These are phyloP conservation scores for Chrysaora quinquecirrha DNA, from an alignment of 30 jellyfish, hydroid and myxozoan species.

Conservation along the genomic window DNA sequence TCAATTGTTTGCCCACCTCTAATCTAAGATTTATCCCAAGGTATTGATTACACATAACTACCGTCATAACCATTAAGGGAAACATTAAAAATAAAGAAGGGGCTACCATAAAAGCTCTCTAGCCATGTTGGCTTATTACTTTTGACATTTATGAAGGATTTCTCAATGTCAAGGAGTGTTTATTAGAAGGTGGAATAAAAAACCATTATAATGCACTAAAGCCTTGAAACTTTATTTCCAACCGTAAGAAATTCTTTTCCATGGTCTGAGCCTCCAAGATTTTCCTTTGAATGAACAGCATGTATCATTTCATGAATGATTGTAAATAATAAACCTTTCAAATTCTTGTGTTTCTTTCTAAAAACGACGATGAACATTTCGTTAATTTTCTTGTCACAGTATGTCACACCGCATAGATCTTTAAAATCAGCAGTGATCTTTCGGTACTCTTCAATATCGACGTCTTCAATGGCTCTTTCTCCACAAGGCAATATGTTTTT, in stretches of 20 bases:
- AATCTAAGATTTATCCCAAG: background rate
- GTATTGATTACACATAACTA: background rate
- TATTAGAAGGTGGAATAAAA: background rate
- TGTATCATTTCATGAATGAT: background rate
- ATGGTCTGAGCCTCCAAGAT: background rate
- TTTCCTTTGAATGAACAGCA: background rate
- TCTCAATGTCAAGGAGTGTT: background rate
- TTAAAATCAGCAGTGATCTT: background rate
- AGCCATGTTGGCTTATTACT: background rate
- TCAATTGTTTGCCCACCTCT: no score
- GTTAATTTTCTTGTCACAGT: background rate
- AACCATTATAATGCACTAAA: background rate
- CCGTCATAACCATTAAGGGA: background rate
- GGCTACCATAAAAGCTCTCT: background rate
- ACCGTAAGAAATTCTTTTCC: background rate
- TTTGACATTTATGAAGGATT: background rate
- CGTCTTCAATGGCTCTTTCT: background rate
- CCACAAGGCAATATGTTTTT: background rate
- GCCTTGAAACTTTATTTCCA: background rate
- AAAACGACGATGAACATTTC: no score
- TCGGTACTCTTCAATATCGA: background rate
- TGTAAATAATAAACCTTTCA: background rate
- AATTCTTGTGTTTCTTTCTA: background rate
- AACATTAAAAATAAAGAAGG: background rate
- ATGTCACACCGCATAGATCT: background rate